Percentiles rank a stretch among this genome's conserved stretches.
Evolutionary conservation across 1,140 invertebrate species (phyloP).

Genomic region (Grapholita molesta): DNA sequence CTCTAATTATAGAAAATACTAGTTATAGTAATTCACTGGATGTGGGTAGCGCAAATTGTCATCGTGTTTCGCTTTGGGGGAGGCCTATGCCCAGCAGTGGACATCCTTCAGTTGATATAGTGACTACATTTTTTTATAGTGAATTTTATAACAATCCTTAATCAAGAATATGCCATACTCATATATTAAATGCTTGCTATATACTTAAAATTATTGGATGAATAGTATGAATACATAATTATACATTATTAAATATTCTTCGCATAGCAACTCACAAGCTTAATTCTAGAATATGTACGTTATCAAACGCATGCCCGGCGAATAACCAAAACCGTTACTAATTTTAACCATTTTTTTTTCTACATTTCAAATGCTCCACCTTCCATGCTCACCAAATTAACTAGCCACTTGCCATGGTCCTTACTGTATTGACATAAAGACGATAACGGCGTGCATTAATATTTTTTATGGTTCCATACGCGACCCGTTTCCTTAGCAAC

Average conservation of each 20-base stretch:
- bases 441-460: background rate
- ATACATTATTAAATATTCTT: background rate
- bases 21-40: background rate
- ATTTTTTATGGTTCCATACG: background rate
- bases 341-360: background rate
- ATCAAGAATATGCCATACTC: no score
- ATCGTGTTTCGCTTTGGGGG: no score
- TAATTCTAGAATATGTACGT: background rate
- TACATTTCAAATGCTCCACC: background rate
- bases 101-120: no score
- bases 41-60: no score
- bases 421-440: background rate
- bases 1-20: background rate
- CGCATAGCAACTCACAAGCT: background rate
- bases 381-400: background rate
- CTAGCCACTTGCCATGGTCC: background rate
- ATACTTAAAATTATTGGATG: no score
- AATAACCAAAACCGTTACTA: background rate
- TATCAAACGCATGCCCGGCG: no score
- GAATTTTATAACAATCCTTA: no score
- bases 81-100: no score
- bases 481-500: conserved; percentile 7
- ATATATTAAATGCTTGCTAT: no score
- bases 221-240: no score
- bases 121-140: no score